These are phyloP conservation scores for Aplysina aerophoba DNA, from an alignment of 37 sponge, comb jelly and placozoan genomes.

Conservation along the genomic window DNA sequence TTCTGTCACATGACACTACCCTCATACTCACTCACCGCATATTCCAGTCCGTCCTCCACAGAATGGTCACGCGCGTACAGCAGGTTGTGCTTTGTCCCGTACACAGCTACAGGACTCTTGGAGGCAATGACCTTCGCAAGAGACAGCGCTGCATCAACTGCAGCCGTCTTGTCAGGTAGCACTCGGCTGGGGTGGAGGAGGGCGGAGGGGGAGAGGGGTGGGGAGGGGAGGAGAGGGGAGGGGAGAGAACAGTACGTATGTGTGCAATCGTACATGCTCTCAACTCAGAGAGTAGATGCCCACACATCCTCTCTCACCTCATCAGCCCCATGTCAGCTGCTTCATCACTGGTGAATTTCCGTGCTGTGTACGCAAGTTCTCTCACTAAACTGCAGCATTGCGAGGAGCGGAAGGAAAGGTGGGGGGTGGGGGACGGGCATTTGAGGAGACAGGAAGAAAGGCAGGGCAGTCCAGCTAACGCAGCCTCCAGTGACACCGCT, in stretches of 20 bases:
- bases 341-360: slow-evolving; percentile 72
- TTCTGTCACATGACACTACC: background rate
- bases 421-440: background rate
- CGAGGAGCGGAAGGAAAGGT: background rate
- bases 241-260: background rate
- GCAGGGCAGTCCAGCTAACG: background rate
- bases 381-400: slow-evolving; percentile 45
- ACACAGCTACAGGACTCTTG: slow-evolving; percentile 96
- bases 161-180: slow-evolving; percentile 46
- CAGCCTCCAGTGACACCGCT: background rate
- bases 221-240: background rate
- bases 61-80: slow-evolving; percentile 92
- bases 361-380: slow-evolving; percentile 82
- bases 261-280: background rate
- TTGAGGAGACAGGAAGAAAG: background rate
- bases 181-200: slow-evolving; percentile 42
- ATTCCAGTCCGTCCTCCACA: slow-evolving; percentile 80
- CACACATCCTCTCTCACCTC: slow-evolving; percentile 47
- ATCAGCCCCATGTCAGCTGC: slow-evolving; percentile 75
- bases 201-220: background rate
- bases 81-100: slow-evolving; percentile 85
- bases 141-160: slow-evolving; percentile 67
- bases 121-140: slow-evolving; percentile 77
- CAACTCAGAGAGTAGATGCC: background rate
- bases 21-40: slow-evolving; percentile 56